Conservation (phyloP, 2,113 vertebrate genomes). For the Notarius lentiginosus region DNA sequence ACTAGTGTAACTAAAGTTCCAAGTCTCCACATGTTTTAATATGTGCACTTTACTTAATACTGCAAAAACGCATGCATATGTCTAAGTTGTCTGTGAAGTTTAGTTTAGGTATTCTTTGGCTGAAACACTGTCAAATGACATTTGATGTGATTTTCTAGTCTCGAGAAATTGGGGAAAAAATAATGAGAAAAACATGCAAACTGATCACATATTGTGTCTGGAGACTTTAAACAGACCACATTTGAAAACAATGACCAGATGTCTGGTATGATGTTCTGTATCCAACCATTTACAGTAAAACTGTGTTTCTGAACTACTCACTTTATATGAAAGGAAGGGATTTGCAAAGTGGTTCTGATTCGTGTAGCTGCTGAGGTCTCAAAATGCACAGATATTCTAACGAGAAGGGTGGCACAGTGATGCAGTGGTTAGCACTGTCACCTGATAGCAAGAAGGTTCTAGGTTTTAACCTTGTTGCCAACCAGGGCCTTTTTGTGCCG, state of each 20-base stretch:
- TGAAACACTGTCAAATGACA: not conserved
- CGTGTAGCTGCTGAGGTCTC: not conserved
- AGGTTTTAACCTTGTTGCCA: too few species aligned
- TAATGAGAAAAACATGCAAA: not conserved
- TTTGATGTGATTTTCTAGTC: not conserved
- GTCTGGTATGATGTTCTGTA: not conserved
- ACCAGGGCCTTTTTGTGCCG: too few species aligned
- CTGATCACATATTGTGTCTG: not conserved
- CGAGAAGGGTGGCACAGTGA: not conserved
- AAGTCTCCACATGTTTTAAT: not conserved
- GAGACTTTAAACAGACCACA: not conserved
- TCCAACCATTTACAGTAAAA: not conserved
- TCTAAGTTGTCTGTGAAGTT: not conserved
- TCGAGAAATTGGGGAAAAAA: not conserved
- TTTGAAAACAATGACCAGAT: not conserved
- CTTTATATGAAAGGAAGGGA: not conserved
- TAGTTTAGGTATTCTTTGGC: not conserved
- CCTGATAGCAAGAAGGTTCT: too few species aligned
- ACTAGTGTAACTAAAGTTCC: not conserved
- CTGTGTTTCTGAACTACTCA: not conserved
- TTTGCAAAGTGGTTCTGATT: conserved; percentile 21
- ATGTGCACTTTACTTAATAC: not conserved
- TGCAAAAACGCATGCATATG: not conserved
- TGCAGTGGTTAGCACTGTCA: too few species aligned
- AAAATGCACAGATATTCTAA: conserved; percentile 18